Evolutionary conservation across 1,140 invertebrate genomes (phyloP).

Genomic region (Danaus melanippus): DNA sequence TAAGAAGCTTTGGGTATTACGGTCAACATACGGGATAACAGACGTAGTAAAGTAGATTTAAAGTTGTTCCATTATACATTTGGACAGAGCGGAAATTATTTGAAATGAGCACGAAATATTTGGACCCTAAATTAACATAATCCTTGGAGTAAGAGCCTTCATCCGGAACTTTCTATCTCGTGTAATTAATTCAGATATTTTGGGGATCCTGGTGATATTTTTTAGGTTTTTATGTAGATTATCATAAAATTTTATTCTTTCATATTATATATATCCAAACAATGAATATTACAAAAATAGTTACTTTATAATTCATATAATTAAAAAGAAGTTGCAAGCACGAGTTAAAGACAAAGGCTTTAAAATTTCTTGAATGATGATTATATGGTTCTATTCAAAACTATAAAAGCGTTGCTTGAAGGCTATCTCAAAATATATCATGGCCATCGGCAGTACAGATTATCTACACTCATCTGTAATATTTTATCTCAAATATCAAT

Average conservation of each 20-base stretch:
- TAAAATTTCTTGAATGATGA: slow-evolving; percentile 1
- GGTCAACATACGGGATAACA: slow-evolving; percentile 17
- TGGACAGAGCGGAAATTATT: slow-evolving; percentile 43
- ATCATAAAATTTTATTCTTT: too few relatives aligned
- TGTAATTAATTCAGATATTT: slow-evolving; percentile 15
- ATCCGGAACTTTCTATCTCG: slow-evolving; percentile 17
- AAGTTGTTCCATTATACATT: slow-evolving; percentile 44
- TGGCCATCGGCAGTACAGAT: too few relatives aligned
- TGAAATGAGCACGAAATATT: slow-evolving; percentile 46
- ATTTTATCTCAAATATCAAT: too few relatives aligned
- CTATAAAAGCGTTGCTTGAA: neutral
- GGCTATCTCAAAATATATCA: too few relatives aligned
- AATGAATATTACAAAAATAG: too few relatives aligned
- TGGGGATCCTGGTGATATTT: slow-evolving; percentile 6
- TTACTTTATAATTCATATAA: too few relatives aligned
- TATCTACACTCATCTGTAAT: too few relatives aligned
- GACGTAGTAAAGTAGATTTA: slow-evolving; percentile 39
- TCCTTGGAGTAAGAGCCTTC: slow-evolving; percentile 24
- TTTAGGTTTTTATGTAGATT: neutral
- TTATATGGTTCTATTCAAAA: neutral
- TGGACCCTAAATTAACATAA: slow-evolving; percentile 44
- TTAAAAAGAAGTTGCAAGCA: too few relatives aligned
- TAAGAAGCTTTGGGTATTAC: slow-evolving; percentile 7
- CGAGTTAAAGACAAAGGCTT: too few relatives aligned
- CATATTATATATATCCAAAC: too few relatives aligned